phyloP scores from a whole-genome alignment of 92 coral and sea anemone species.

The Hydrozoanthus gracilis region DNA sequence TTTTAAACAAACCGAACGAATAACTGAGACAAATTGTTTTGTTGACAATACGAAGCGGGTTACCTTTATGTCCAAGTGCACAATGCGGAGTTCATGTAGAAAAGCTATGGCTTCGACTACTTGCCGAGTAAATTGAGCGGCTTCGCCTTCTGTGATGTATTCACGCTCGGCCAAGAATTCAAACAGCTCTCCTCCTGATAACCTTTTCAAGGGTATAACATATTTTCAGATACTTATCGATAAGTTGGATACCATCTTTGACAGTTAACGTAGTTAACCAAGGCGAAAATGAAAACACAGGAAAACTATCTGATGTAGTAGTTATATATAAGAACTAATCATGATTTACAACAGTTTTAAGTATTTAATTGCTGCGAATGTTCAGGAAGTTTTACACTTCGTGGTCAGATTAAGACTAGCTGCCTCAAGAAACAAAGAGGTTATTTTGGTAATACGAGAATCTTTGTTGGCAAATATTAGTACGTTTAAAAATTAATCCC shows the following conservation, averaged over 20 bases:
- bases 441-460: slow-evolving; percentile 3
- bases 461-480: background rate
- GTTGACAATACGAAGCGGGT: background rate
- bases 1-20: too few species aligned
- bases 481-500: background rate
- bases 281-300: background rate
- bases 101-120: slow-evolving; percentile 82
- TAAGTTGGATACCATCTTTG: background rate
- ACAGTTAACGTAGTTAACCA: background rate
- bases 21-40: background rate
- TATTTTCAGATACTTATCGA: background rate
- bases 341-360: too few species aligned
- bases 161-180: slow-evolving; percentile 92
- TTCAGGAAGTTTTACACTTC: background rate
- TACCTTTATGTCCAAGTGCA: slow-evolving; percentile 94
- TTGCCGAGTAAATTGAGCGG: slow-evolving; percentile 82
- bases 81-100: slow-evolving; percentile 78
- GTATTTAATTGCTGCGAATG: background rate
- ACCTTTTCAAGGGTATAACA: slow-evolving; percentile 57
- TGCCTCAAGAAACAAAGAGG: background rate
- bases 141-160: slow-evolving; percentile 88
- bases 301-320: background rate
- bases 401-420: background rate
- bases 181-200: slow-evolving; percentile 94
- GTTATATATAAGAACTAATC: background rate